These are phyloP conservation scores for Babylonia areolata DNA, from an alignment of 1,140 invertebrate species.

Conservation along the genomic window DNA sequence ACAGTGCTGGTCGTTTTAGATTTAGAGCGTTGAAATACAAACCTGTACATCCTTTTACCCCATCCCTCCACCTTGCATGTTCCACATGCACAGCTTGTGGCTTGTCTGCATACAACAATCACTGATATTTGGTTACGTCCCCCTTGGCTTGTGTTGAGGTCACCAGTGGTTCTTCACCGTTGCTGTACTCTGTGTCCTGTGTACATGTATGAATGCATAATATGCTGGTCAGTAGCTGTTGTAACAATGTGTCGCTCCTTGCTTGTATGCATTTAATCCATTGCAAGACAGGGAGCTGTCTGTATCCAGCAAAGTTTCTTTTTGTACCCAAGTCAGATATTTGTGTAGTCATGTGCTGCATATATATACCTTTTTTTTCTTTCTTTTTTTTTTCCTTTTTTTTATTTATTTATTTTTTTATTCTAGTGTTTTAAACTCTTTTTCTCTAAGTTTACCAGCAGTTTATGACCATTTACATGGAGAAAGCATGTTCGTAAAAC, in stretches of 20 bases:
- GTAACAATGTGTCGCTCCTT: not conserved
- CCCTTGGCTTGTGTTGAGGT: not conserved
- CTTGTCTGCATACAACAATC: too few relatives aligned
- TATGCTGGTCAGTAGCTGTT: not conserved
- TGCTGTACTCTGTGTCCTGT: not conserved
- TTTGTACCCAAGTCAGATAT: not conserved
- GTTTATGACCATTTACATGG: not conserved
- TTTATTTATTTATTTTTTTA: not conserved
- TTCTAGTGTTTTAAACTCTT: not conserved
- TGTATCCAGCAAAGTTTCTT: not conserved
- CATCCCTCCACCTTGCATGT: too few relatives aligned
- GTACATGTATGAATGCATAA: conserved; percentile 20
- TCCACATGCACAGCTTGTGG: too few relatives aligned
- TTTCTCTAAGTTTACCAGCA: not conserved
- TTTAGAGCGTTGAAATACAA: too few relatives aligned
- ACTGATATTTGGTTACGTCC: too few relatives aligned
- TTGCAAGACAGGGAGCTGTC: too few relatives aligned
- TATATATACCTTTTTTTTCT: too few relatives aligned
- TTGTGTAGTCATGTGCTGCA: not conserved
- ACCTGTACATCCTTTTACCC: too few relatives aligned
- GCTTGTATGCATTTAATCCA: not conserved
- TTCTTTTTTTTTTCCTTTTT: not conserved
- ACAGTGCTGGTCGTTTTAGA: too few relatives aligned
- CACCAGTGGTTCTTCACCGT: not conserved
- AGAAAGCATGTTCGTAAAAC: not conserved